Evolutionary conservation across 1,140 invertebrate species (phyloP), one percentile per base, ranked within the genome.

Genomic region (Penaeus indicus): DNA sequence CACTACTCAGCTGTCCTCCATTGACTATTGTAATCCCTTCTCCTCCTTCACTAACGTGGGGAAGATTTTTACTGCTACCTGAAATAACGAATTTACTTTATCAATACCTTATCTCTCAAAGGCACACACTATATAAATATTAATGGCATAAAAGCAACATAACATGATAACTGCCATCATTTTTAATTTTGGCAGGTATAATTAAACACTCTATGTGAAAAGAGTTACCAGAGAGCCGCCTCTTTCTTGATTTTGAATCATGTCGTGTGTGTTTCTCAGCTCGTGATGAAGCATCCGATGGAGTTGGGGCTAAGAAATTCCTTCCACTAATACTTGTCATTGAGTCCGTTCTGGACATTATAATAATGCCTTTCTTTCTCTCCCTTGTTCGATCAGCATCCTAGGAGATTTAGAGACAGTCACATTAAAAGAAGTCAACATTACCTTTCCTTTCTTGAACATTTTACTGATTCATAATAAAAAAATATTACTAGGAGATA

Each of bases 321-420:
- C 21, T 54, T 82, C 62, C 22, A n/a, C 25, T n/a, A 62, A 84
- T 67, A 75, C 64, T 90, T 88, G 27, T 77, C 27, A 80, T 38
- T 22, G 69, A 90, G 80, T 47, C 25, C 16, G 61, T 42, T 38
- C 25, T 32, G 13, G 64, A 38, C 25, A 95, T 93, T 88, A 93
- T 94, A 18, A 86, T 81, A 63, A 94, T 78, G 92, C 93, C 91
- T 88, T 94, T 94, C 89, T 94, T 94, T 25, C 90, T 91, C 75
- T 91, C 91, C 22, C 92, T 84, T 42, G 84, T 85, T 16, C 91
- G 82, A 42, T 92, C 92, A 42, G 86, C 81, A 84, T 92, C 90
- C 92, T 92, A 82, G 25, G 89, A 85, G 62, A 79, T 22, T 54
- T 13, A 60, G 16, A 38, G 42, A 54, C 18, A 19, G 13, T 78